These are phyloP conservation scores for Microctenopoma lineatum DNA, from an alignment of 2,797 vertebrate species.

Conservation along the genomic window DNA sequence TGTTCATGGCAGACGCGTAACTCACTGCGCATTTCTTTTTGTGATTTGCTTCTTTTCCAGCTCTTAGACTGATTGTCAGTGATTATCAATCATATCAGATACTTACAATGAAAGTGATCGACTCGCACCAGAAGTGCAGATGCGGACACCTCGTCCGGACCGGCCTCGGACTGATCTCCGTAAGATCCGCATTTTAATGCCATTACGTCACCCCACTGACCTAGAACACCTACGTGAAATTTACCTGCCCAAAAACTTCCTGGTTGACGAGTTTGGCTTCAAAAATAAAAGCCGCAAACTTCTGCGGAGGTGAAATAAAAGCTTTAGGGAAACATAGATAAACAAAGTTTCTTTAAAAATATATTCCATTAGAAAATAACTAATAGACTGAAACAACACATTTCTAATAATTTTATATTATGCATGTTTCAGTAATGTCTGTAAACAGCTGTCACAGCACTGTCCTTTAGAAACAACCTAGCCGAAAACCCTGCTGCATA, in stretches of 20 bases:
- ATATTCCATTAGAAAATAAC: not conserved
- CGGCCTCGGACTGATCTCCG: not conserved
- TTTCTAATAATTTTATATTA: not conserved
- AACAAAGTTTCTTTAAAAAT: no score
- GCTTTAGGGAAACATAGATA: no score
- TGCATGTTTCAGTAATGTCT: not conserved
- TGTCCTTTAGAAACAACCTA: no score
- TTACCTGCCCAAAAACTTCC: slow-evolving; percentile 33
- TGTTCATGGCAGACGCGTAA: not conserved
- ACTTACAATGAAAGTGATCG: slow-evolving; percentile 16
- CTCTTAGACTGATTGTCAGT: not conserved
- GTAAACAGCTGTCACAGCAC: no score
- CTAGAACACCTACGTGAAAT: slow-evolving; percentile 17
- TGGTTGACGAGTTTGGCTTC: slow-evolving; percentile 21
- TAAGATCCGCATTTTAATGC: slow-evolving; percentile 17
- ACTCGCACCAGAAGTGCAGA: slow-evolving; percentile 11
- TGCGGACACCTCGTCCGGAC: not conserved
- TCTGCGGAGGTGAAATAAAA: not conserved
- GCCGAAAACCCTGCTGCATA: no score
- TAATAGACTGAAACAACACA: not conserved
- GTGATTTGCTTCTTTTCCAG: not conserved
- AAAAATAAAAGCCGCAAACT: slow-evolving; percentile 43
- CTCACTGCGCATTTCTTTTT: not conserved
- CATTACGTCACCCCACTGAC: slow-evolving; percentile 14
- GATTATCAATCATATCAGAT: no score